phyloP scores from a whole-genome alignment of 92 coral and sea anemone species.

The Siderastrea siderea region DNA sequence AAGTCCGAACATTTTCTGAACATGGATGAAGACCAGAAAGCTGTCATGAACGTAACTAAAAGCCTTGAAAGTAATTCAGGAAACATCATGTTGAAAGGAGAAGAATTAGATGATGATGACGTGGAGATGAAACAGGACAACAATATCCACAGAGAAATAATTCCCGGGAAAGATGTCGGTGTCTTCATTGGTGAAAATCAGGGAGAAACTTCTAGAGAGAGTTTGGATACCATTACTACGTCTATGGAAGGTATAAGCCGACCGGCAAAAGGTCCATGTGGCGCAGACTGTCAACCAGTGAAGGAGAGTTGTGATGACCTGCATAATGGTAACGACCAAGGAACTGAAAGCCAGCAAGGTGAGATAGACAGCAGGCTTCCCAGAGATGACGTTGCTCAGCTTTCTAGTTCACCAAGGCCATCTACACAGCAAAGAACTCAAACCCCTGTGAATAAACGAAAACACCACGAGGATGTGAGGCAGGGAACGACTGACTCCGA shows the following conservation, averaged over 20 bases:
- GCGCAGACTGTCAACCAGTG: not conserved
- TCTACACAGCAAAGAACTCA: not conserved
- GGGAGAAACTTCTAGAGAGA: not conserved
- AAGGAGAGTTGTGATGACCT: not conserved
- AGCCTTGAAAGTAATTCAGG: not conserved
- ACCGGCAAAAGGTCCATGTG: not conserved
- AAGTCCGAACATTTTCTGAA: not conserved
- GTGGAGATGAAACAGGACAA: not conserved
- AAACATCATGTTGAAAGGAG: not conserved
- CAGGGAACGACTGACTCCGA: not conserved
- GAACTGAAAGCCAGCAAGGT: not conserved
- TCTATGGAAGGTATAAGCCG: not conserved
- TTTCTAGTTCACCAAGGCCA: not conserved
- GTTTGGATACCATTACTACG: not conserved
- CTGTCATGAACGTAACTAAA: not conserved
- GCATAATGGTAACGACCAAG: not conserved
- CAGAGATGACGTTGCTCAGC: not conserved
- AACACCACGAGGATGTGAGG: not conserved
- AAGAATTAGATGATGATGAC: not conserved
- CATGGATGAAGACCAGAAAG: not conserved
- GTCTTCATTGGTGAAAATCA: not conserved
- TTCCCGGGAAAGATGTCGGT: not conserved
- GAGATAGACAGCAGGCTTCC: not conserved
- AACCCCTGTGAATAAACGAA: not conserved
- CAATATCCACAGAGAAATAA: not conserved